Evolutionary conservation across 2,888 invertebrate genomes (phyloP), one percentile per base, ranked within the genome.

Genomic region (Drosophila anceps): DNA sequence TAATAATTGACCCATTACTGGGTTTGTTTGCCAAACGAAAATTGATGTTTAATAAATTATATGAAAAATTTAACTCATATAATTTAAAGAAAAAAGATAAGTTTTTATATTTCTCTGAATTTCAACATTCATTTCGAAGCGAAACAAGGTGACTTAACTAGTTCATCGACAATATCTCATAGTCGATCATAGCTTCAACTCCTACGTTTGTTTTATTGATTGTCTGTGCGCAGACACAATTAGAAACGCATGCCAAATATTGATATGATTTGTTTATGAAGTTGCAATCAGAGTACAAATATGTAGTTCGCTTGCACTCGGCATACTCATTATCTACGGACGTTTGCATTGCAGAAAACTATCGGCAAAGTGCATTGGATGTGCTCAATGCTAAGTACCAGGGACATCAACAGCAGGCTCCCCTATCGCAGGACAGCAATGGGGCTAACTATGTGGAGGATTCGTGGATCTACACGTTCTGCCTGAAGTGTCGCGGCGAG

Each of bases 381-480:
- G 82, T 84, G n/a, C 79, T 93, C 5, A 89, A 92, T 76, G 84
- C 90, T 4, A 91, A 89, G 75, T 89, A 92, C 24, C 83, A 86
- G 46, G 90, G 91, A 35, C 91, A 91, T 48, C 84, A 85, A 18
- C 82, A 79, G 15, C 63, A 66, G 37, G 29, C 51, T 8, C 53
- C 53, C 8, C 53, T n/a, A 3, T 79, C 83, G 4, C 69, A 62
- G 8, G 67, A 70, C 0, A 46, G 70, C 46, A 79, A 51, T n/a
- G 73, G 65, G 5, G 69, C 75, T 10, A 92, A 86, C 62, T 87
- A 85, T 65, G 84, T 93, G 53, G 93, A 93, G 66, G 91, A 93
- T 88, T 97, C 97, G 69, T 97, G 97, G 97, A 95, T 97, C 94
- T 97, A 95, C 93, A 94, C 95, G 69, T 96, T 97, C 92, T 97